Percentiles rank a stretch among this genome's conserved stretches.
These are phyloP conservation scores for Dicaeum eximium DNA, from an alignment of 2,113 vertebrate species.

Conservation along the genomic window DNA sequence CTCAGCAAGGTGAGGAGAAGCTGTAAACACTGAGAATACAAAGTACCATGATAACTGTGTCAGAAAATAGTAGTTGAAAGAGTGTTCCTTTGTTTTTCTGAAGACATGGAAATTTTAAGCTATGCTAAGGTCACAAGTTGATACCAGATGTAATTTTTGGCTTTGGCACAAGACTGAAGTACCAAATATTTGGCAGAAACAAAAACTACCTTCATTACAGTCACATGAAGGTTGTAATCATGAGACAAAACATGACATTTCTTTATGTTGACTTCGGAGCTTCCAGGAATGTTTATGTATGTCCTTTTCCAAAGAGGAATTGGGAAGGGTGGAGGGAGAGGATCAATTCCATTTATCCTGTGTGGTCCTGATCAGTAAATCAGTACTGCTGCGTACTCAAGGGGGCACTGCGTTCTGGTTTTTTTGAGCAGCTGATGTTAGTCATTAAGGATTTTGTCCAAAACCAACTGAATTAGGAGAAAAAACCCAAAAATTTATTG, in stretches of 20 bases:
- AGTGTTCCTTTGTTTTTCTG: constrained; percentile 1
- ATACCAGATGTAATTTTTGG: constrained; percentile 13
- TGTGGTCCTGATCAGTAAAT: neutral
- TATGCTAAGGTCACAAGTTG: constrained; percentile 1
- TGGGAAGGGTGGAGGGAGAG: accelerated
- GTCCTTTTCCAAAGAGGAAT: neutral
- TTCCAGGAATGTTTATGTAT: neutral
- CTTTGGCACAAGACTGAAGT: neutral
- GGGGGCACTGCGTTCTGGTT: neutral
- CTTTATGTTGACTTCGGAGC: neutral
- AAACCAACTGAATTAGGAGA: neutral
- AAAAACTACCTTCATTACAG: neutral
- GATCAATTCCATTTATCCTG: neutral
- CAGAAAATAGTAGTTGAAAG: neutral
- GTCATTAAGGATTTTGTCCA: neutral
- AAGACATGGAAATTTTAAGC: neutral
- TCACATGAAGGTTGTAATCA: neutral
- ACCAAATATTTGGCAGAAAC: neutral
- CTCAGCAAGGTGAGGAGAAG: neutral
- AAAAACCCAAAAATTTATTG: accelerated
- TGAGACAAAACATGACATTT: neutral
- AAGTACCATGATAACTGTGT: neutral
- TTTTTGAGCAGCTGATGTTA: neutral
- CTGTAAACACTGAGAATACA: neutral
- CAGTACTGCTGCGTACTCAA: neutral